Conservation (phyloP, 2,888 invertebrate genomes). For the Drosophila demipolita region DNA sequence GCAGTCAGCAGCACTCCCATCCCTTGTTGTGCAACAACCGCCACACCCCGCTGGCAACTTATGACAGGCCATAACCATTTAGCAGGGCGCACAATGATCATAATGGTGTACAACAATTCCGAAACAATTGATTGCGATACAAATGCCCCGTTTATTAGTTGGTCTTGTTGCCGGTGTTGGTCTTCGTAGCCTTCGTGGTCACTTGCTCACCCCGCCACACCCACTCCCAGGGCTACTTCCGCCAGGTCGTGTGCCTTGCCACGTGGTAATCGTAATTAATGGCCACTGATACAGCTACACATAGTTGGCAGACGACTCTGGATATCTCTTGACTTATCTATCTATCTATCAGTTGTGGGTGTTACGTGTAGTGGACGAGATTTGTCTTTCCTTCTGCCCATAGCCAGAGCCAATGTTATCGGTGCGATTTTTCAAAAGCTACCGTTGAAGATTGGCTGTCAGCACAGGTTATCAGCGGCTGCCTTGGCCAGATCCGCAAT, state of each 20-base stretch:
- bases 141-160: slow-evolving; percentile 81
- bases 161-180: slow-evolving; percentile 39
- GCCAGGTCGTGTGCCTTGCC: slow-evolving; percentile 78
- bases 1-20: slow-evolving; percentile 24
- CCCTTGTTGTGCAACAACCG: slow-evolving; percentile 17
- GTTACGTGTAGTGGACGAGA: slow-evolving; percentile 25
- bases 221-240: slow-evolving; percentile 61
- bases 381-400: slow-evolving; percentile 58
- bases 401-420: slow-evolving; percentile 42
- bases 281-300: slow-evolving; percentile 65
- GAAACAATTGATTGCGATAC: slow-evolving; percentile 80
- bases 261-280: slow-evolving; percentile 80
- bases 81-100: slow-evolving; percentile 72
- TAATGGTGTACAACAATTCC: slow-evolving; percentile 78
- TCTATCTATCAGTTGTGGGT: slow-evolving; percentile 34
- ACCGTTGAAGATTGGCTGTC: slow-evolving; percentile 20
- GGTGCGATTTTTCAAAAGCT: slow-evolving; percentile 57
- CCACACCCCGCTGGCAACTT: slow-evolving; percentile 65
- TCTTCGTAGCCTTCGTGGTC: slow-evolving; percentile 21
- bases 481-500: slow-evolving; percentile 33
- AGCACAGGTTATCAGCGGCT: slow-evolving; percentile 30
- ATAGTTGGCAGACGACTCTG: slow-evolving; percentile 47
- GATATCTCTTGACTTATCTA: not conserved
- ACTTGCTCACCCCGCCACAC: slow-evolving; percentile 20
- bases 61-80: slow-evolving; percentile 82